Base-by-base conservation (phyloP, 2,797 vertebrate species). In the Epinephelus malabaricus region DNA sequence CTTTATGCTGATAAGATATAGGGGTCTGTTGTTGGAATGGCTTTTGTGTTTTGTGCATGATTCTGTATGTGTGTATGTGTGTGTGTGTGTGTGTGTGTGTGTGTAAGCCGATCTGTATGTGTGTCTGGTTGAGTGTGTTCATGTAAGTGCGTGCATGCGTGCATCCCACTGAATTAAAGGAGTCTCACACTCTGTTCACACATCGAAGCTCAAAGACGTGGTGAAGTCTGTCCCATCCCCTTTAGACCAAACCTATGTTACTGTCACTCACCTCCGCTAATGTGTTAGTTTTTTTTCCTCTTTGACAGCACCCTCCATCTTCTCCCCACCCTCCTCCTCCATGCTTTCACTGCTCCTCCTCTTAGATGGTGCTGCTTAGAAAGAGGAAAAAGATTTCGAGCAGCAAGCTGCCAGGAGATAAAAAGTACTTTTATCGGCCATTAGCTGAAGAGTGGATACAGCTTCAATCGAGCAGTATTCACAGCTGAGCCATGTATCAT, bases 391-490 rank as follows among this genome's bases (percentile, higher is more conserved):
- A 72, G 18, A 43, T 27, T 75, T 73, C 77, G 55, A 79, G 81
- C 47, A 70, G 69, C 69, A 46, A 69, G 69, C 83, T 65, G 68
- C 74, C 27, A 7, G 30, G 23, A 82, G 78, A 87, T 90, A 84
- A 90, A 89, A 88, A 84, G 11, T 67, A 60, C 88, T 80, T 83
- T 92, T 86, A 86, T 85, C 55, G 14, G 60, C 89, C 84, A 83
- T 89, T 89, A 89, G 68, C 68, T 72, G 70, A 58, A 73, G 59
- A 88, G 83, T 30, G 58, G 69, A 76, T 54, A 71, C 30, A 4
- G 70, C 78, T 82, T 84, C 79, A 77, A 76, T 87, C 73, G 82
- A 83, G 81, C 69, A 40, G 45, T 54, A 76, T 76, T 88, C 71
- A 76, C 73, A 59, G 69, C 54, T 53, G 71, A 77, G 65, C 56